These are phyloP conservation scores for Rhinatrema bivittatum DNA, from an alignment of 2,797 vertebrate species.

Conservation along the genomic window DNA sequence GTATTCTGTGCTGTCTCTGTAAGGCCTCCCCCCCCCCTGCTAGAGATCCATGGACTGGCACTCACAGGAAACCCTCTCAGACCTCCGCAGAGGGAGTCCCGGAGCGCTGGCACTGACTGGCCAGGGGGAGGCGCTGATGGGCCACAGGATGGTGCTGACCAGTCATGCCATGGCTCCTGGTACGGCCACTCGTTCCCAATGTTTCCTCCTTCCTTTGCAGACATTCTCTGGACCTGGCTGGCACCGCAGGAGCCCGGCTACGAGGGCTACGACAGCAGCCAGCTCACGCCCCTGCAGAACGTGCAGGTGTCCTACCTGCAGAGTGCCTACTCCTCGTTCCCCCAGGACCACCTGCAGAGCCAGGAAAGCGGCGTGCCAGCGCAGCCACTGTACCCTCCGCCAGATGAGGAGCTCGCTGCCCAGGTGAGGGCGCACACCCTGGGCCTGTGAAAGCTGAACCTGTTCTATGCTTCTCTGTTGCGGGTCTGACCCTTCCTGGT, in stretches of 20 bases:
- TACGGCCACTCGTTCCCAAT: too few species aligned
- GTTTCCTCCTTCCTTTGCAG: constrained; percentile 11
- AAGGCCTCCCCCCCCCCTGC: not conserved
- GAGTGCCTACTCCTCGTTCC: not conserved
- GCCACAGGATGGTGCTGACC: not conserved
- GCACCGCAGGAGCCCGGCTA: constrained; percentile 25
- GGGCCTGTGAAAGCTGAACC: too few species aligned
- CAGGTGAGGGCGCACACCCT: constrained; percentile 45
- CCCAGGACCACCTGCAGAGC: constrained; percentile 9
- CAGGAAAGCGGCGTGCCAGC: constrained; percentile 13
- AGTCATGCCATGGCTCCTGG: not conserved
- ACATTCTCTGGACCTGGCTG: constrained; percentile 32
- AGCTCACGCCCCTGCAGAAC: constrained; percentile 32
- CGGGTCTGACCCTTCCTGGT: too few species aligned
- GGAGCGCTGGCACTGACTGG: not conserved
- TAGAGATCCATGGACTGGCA: not conserved
- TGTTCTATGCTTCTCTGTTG: too few species aligned
- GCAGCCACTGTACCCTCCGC: constrained; percentile 4
- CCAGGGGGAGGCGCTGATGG: not conserved
- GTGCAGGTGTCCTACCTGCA: constrained; percentile 33
- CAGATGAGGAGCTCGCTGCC: constrained; percentile 22
- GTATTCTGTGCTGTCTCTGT: not conserved
- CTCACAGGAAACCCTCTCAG: not conserved
- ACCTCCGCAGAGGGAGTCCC: not conserved
- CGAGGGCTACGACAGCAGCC: constrained; percentile 27